Conservation (phyloP, 2,113 vertebrate species). For the Labeo rohita region DNA sequence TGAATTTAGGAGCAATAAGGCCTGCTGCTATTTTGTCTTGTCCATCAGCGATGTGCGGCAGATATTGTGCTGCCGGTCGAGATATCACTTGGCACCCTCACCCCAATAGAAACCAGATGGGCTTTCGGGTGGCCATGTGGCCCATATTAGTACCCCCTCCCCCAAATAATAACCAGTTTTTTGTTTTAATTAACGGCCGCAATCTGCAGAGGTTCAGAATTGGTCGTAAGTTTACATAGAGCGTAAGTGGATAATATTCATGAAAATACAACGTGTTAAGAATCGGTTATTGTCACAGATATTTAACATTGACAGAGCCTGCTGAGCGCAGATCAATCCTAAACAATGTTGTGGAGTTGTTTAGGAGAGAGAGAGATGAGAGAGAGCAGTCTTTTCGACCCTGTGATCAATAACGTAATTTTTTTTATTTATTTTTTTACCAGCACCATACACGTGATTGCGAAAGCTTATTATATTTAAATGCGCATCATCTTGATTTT, state of each 20-base stretch:
- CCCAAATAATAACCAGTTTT: conserved; percentile 62
- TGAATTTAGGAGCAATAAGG: conserved; percentile 38
- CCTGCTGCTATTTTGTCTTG: conserved; percentile 16
- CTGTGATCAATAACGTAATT: background rate
- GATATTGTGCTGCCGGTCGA: conserved; percentile 65
- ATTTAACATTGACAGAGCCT: conserved; percentile 29
- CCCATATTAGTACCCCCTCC: conserved; percentile 63
- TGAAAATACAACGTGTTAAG: background rate
- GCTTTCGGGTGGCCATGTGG: conserved; percentile 77
- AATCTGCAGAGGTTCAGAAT: conserved; percentile 48
- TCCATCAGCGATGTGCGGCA: conserved; percentile 27
- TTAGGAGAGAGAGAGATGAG: background rate
- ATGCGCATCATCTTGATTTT: background rate
- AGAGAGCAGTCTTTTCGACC: background rate
- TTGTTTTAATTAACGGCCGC: conserved; percentile 58
- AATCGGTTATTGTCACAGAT: conserved; percentile 16
- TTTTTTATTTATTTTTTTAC: conserved; percentile 1
- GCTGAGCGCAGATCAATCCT: conserved; percentile 35
- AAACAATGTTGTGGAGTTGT: conserved; percentile 32
- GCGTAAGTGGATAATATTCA: conserved; percentile 3
- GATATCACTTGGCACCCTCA: conserved; percentile 68
- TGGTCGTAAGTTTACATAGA: background rate
- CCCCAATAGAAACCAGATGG: conserved; percentile 80
- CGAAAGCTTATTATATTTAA: background rate
- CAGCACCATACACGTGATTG: background rate